Percentiles rank a stretch among this genome's conserved stretches.
phyloP scores from a whole-genome alignment of 2,113 vertebrate genomes.

The Tichodroma muraria region DNA sequence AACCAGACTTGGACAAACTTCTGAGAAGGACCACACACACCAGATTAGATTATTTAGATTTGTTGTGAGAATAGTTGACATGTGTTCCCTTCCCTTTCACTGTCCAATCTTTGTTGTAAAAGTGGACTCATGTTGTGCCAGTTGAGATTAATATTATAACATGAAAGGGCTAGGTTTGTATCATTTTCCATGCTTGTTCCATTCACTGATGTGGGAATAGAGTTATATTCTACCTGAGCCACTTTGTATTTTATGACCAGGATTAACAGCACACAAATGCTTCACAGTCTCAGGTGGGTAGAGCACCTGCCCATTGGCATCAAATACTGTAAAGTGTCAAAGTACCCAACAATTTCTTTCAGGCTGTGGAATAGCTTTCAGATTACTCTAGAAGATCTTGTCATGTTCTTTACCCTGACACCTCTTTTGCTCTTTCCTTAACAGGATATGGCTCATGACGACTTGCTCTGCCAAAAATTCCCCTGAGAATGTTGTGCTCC shows the following conservation, averaged over 20 bases:
- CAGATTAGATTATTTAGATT: slow-evolving; percentile 58
- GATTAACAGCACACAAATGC: background rate
- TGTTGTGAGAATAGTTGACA: slow-evolving; percentile 6
- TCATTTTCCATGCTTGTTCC: background rate
- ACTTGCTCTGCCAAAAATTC: background rate
- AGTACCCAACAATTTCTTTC: background rate
- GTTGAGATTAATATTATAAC: slow-evolving; percentile 53
- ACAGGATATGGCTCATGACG: background rate
- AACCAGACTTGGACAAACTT: slow-evolving; percentile 42
- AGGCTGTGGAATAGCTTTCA: background rate
- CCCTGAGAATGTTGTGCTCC: background rate
- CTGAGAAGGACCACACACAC: slow-evolving; percentile 48
- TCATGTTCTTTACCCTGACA: background rate
- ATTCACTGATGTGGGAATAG: slow-evolving; percentile 25
- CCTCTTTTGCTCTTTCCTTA: background rate
- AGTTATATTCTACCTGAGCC: background rate
- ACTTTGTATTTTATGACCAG: background rate
- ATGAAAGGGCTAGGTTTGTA: slow-evolving; percentile 50
- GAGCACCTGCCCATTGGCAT: background rate
- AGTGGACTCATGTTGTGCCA: slow-evolving; percentile 59
- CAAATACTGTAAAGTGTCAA: background rate
- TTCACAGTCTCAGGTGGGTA: background rate
- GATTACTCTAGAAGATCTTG: background rate
- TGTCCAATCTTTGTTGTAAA: slow-evolving; percentile 32
- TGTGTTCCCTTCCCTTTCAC: slow-evolving; percentile 42